Base-by-base conservation (phyloP, 1,140 invertebrate genomes). In the Zaprionus capensis region DNA sequence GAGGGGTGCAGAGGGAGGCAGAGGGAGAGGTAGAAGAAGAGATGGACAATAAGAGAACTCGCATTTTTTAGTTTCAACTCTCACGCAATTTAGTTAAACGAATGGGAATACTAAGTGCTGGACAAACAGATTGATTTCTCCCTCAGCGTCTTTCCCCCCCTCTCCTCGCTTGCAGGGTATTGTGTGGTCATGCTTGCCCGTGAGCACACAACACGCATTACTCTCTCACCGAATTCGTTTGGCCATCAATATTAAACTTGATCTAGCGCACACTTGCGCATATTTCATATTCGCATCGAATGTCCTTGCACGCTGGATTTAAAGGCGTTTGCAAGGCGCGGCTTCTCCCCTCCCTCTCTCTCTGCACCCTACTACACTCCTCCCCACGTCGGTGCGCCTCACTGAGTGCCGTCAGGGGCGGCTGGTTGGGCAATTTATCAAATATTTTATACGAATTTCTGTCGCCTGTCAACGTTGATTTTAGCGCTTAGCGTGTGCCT, bases 391-490 rank as follows among this genome's bases (percentile, higher is more conserved):
- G 28, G 24, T 58, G 31, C 6, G 46, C 41, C 41, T 46, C n/a
- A 5, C 41, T 74, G 28, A 31, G 22, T 61, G 49, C 44, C 65
- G 36, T 69, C 58, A 49, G 31, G 31, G 14, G 59, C 57, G 56
- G 53, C 67, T 77, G 65, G 28, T 59, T 38, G 63, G 79, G 83
- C 73, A 83, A 87, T 88, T 87, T 88, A 87, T 87, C 78, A 88
- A 88, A 88, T 67, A 81, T 84, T 65, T 78, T 88, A 77, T 80
- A 71, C 64, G 64, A 82, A 80, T 64, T 80, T 75, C 77, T 75
- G 74, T 69, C 58, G 84, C 78, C 80, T 87, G 83, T 83, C 84
- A 87, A 72, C 80, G 81, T 87, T 87, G 84, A 87, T 87, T 87
- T 87, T 81, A 83, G 74, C 80, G 83, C 83, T 83, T 86, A 80